Evolutionary conservation across 2,113 vertebrate genomes (phyloP).

Genomic region (Nannospalax galili): DNA sequence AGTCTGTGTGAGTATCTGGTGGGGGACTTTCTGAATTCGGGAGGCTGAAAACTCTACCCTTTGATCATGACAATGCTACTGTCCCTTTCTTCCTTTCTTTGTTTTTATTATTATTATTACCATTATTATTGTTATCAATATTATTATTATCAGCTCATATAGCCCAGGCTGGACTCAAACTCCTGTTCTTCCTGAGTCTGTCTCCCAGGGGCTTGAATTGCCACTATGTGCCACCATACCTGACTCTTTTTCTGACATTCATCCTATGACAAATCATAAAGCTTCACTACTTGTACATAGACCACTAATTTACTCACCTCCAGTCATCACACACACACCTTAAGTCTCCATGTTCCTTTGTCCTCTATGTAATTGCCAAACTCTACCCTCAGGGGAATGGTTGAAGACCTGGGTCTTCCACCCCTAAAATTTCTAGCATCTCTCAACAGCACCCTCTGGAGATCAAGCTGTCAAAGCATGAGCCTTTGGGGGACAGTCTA

Average conservation of each 20-base stretch:
- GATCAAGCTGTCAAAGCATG: not conserved
- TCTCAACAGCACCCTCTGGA: not conserved
- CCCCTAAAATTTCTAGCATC: too few species aligned
- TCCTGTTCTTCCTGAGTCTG: not conserved
- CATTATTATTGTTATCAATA: too few species aligned
- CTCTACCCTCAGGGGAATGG: rapidly evolving
- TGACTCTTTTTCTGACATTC: not conserved
- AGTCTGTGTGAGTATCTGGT: too few species aligned
- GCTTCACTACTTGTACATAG: not conserved
- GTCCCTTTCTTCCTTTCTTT: not conserved
- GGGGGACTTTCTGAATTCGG: not conserved
- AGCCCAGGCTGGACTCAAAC: not conserved
- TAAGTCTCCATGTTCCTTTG: not conserved
- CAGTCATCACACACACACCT: not conserved
- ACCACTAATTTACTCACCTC: not conserved
- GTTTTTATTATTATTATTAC: not conserved
- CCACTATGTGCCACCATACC: not conserved
- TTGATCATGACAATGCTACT: not conserved
- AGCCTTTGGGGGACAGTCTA: not conserved
- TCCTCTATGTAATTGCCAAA: too few species aligned
- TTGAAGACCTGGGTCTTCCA: not conserved
- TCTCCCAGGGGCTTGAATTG: not conserved
- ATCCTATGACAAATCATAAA: not conserved
- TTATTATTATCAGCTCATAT: not conserved
- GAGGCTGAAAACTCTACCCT: not conserved